These are phyloP conservation scores for Silurus aristotelis DNA, from an alignment of 2,797 vertebrate genomes.

Conservation along the genomic window DNA sequence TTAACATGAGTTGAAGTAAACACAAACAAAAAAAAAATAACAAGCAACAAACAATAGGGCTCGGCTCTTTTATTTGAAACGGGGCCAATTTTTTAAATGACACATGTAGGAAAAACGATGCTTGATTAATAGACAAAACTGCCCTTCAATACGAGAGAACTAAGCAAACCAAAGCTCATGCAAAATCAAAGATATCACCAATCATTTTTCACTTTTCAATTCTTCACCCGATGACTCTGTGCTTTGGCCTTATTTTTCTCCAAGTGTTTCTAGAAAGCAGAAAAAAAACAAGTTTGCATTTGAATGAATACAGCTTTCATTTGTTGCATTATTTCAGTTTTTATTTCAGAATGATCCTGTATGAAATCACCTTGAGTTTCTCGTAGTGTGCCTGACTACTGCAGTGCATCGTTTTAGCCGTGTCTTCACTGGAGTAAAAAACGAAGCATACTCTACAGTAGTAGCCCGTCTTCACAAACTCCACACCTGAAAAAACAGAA, in stretches of 20 bases:
- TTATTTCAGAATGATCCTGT: no score
- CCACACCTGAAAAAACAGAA: slow-evolving; percentile 80
- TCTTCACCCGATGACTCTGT: slow-evolving; percentile 51
- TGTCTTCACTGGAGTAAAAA: slow-evolving; percentile 95
- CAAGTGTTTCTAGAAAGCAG: slow-evolving; percentile 71
- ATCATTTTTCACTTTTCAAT: slow-evolving; percentile 9
- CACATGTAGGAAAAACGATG: not conserved
- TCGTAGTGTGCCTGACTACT: slow-evolving; percentile 92
- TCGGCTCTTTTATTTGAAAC: not conserved
- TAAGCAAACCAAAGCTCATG: not conserved
- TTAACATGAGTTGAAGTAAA: not conserved
- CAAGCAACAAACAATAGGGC: not conserved
- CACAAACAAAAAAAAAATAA: not conserved
- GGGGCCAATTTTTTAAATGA: not conserved
- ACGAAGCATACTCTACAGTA: slow-evolving; percentile 96
- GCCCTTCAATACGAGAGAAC: slow-evolving; percentile 51
- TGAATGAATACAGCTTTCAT: no score
- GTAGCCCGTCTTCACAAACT: slow-evolving; percentile 94
- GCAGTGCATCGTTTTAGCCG: slow-evolving; percentile 93
- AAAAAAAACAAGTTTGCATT: not conserved
- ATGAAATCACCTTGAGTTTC: slow-evolving; percentile 85
- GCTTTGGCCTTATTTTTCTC: slow-evolving; percentile 70
- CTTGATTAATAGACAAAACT: not conserved
- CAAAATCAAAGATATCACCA: not conserved
- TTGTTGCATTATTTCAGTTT: no score